A percentile compares a stretch with the other conserved stretches of the same genome.
Conservation (phyloP, 1,140 invertebrate species). For the Bactericera cockerelli region DNA sequence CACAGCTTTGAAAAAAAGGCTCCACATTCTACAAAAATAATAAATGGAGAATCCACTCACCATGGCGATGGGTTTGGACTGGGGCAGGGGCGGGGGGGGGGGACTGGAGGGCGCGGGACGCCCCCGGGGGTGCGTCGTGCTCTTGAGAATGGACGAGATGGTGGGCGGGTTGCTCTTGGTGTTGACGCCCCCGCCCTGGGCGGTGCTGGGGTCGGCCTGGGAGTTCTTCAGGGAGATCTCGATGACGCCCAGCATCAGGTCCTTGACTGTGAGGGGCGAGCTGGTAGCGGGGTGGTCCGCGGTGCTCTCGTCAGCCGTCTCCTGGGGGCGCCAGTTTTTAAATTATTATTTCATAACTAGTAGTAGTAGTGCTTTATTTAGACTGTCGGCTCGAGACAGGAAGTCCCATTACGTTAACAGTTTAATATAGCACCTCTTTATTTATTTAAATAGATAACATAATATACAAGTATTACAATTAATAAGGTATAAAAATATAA, state of each 20-base stretch:
- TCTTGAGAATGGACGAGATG: constrained; percentile 46
- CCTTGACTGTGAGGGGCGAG: constrained; percentile 48
- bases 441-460: too few relatives aligned
- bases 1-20: too few relatives aligned
- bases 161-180: constrained; percentile 35
- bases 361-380: too few relatives aligned
- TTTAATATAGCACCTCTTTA: too few relatives aligned
- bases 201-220: constrained; percentile 28
- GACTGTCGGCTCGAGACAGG: too few relatives aligned
- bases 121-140: constrained; percentile 26
- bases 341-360: too few relatives aligned
- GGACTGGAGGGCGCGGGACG: constrained; percentile 1
- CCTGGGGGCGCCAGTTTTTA: constrained; percentile 29
- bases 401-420: too few relatives aligned
- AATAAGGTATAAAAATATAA: too few relatives aligned
- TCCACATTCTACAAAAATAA: too few relatives aligned
- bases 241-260: constrained; percentile 57
- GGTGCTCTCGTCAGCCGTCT: constrained; percentile 60
- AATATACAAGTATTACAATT: too few relatives aligned
- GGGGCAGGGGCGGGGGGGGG: neutral
- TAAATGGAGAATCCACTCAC: too few relatives aligned
- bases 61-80: neutral
- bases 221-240: constrained; percentile 34
- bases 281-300: constrained; percentile 23
- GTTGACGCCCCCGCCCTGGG: constrained; percentile 24